A percentile compares a stretch with the other conserved stretches of the same genome.
phyloP scores from a whole-genome alignment of 2,888 invertebrate genomes.

The Micoletzkya japonica region DNA sequence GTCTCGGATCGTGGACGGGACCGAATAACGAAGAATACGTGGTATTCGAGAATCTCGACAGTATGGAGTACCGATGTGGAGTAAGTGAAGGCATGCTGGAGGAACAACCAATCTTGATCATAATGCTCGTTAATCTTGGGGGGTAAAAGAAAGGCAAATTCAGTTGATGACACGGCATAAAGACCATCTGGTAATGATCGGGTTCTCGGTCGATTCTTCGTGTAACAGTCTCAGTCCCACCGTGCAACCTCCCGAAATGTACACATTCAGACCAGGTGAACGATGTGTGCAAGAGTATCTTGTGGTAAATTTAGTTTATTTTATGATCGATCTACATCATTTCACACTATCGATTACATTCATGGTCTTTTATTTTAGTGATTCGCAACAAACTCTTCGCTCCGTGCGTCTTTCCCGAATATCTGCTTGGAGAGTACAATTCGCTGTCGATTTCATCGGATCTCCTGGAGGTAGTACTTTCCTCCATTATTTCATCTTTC shows the following conservation, averaged over 20 bases:
- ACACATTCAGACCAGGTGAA: slow-evolving; percentile 27
- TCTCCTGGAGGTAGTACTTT: slow-evolving; percentile 33
- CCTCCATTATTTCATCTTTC: too few relatives aligned
- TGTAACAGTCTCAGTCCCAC: slow-evolving; percentile 5
- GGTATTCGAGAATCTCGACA: slow-evolving; percentile 45
- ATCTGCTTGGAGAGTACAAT: slow-evolving; percentile 51
- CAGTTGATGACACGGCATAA: slow-evolving; percentile 13
- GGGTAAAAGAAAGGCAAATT: neutral
- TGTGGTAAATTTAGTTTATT: neutral
- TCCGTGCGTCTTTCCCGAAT: slow-evolving; percentile 50
- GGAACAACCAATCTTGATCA: too few relatives aligned
- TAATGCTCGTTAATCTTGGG: too few relatives aligned
- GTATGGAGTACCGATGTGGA: slow-evolving; percentile 51
- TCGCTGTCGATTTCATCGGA: slow-evolving; percentile 40
- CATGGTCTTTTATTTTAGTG: slow-evolving; percentile 2
- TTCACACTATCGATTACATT: too few relatives aligned
- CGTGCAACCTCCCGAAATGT: slow-evolving; percentile 4
- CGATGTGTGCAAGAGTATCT: neutral
- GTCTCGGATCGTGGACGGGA: slow-evolving; percentile 42
- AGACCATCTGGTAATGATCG: slow-evolving; percentile 8
- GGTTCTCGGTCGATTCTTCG: slow-evolving; percentile 18
- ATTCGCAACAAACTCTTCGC: slow-evolving; percentile 36
- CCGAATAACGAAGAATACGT: slow-evolving; percentile 30
- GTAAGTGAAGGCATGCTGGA: too few relatives aligned
- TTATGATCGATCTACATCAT: slow-evolving; percentile 1